Percentiles rank a stretch among this genome's conserved stretches.
phyloP scores from a whole-genome alignment of 1,140 invertebrate genomes.

The Marisa cornuarietis region DNA sequence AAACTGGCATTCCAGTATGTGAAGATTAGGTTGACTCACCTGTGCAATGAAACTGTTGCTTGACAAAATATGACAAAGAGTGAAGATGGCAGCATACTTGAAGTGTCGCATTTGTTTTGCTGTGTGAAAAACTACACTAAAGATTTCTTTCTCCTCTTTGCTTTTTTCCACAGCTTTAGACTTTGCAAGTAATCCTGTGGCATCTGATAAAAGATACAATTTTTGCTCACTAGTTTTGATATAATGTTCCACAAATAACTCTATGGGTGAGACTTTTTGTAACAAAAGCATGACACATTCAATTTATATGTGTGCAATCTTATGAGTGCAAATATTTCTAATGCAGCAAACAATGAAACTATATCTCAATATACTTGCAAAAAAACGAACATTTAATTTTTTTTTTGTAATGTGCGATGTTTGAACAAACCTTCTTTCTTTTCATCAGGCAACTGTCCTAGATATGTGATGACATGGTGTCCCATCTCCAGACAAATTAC shows the following conservation, averaged over 20 bases:
- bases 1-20: neutral
- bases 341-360: too few relatives aligned
- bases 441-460: slow-evolving; percentile 74
- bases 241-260: too few relatives aligned
- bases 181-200: too few relatives aligned
- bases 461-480: slow-evolving; percentile 74
- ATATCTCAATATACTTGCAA: too few relatives aligned
- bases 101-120: slow-evolving; percentile 83
- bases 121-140: slow-evolving; percentile 74
- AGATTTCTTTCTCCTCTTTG: slow-evolving; percentile 67
- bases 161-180: slow-evolving; percentile 29
- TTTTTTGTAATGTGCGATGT: neutral
- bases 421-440: slow-evolving; percentile 67
- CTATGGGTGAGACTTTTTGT: too few relatives aligned
- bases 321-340: too few relatives aligned
- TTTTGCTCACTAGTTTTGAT: too few relatives aligned
- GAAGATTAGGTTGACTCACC: slow-evolving; percentile 36
- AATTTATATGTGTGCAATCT: too few relatives aligned
- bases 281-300: too few relatives aligned
- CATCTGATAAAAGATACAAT: too few relatives aligned
- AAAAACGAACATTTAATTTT: too few relatives aligned
- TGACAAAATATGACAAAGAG: slow-evolving; percentile 76
- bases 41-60: slow-evolving; percentile 76
- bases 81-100: slow-evolving; percentile 80
- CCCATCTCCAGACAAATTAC: slow-evolving; percentile 74